These are phyloP conservation scores for Stegana nigrithorax DNA, from an alignment of 2,888 invertebrate species.

Conservation along the genomic window DNA sequence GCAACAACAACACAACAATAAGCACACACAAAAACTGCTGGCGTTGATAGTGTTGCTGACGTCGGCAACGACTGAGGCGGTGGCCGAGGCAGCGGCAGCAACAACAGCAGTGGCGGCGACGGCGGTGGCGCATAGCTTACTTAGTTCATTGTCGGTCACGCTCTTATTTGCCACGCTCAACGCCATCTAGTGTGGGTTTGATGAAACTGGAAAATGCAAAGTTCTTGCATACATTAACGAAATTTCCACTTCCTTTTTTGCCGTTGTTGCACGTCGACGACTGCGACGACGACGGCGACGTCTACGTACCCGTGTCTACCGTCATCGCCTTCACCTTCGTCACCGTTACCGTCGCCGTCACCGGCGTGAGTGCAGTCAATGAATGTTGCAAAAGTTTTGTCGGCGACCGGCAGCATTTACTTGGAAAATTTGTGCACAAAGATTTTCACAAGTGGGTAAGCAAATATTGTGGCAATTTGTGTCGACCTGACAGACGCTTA, in stretches of 20 bases:
- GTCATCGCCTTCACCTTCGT: not conserved
- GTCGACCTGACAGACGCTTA: not conserved
- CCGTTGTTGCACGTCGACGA: not conserved
- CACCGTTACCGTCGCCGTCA: not conserved
- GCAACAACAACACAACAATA: slow-evolving; percentile 32
- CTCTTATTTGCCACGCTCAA: not conserved
- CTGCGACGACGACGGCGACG: too few relatives aligned
- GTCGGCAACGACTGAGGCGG: too few relatives aligned
- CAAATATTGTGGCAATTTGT: not conserved
- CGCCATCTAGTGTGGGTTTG: slow-evolving; percentile 17
- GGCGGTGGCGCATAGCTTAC: too few relatives aligned
- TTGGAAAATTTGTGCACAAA: not conserved
- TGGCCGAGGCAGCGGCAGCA: too few relatives aligned
- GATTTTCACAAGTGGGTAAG: not conserved
- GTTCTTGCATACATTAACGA: slow-evolving; percentile 14
- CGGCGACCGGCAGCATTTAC: not conserved
- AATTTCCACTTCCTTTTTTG: slow-evolving; percentile 19
- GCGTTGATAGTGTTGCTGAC: too few relatives aligned
- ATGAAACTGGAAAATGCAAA: not conserved
- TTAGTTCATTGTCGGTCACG: slow-evolving; percentile 12
- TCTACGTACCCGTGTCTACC: too few relatives aligned
- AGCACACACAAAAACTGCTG: too few relatives aligned
- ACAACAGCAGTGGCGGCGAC: too few relatives aligned
- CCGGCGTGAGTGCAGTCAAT: not conserved
- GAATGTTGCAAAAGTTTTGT: not conserved